A percentile compares a stretch with the other conserved stretches of the same genome.
These are phyloP conservation scores for Tetramorium simillimum DNA, from an alignment of 1,140 invertebrate genomes.

Conservation along the genomic window DNA sequence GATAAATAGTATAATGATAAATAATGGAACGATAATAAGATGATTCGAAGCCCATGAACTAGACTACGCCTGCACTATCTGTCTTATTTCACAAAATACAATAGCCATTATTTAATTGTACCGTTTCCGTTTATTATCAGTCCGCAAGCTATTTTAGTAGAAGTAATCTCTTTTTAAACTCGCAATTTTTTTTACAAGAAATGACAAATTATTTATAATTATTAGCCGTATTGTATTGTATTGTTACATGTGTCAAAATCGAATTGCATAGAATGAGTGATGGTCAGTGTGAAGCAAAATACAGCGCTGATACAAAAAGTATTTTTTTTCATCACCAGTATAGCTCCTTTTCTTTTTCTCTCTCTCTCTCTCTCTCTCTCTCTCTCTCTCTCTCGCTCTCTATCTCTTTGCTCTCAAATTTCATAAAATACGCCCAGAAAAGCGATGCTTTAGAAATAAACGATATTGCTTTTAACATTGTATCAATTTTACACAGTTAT, in stretches of 20 bases:
- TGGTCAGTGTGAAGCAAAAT: conserved; percentile 3
- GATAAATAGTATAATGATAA: conserved; percentile 51
- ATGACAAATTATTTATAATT: neutral
- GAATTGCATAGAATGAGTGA: neutral
- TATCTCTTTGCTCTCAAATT: conserved; percentile 15
- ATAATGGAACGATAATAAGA: conserved; percentile 62
- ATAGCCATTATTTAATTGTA: conserved; percentile 67
- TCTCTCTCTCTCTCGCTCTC: no score
- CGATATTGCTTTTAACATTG: conserved; percentile 30
- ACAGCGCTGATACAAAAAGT: conserved; percentile 31
- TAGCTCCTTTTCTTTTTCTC: no score
- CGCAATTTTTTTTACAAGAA: neutral
- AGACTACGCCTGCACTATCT: neutral
- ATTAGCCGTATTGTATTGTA: neutral
- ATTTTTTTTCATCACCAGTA: conserved; percentile 44
- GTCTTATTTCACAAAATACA: conserved; percentile 53
- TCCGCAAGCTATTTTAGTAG: neutral
- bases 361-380: no score
- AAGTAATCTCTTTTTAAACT: neutral
- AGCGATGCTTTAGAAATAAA: conserved; percentile 32
- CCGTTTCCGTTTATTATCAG: conserved; percentile 45
- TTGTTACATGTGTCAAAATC: neutral
- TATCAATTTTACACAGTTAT: neutral
- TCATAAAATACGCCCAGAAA: conserved; percentile 17
- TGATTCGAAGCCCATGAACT: conserved; percentile 64